A percentile compares a stretch with the other conserved stretches of the same genome.
phyloP scores from a whole-genome alignment of 2,888 invertebrate genomes.

The Epicampocera succincta region DNA sequence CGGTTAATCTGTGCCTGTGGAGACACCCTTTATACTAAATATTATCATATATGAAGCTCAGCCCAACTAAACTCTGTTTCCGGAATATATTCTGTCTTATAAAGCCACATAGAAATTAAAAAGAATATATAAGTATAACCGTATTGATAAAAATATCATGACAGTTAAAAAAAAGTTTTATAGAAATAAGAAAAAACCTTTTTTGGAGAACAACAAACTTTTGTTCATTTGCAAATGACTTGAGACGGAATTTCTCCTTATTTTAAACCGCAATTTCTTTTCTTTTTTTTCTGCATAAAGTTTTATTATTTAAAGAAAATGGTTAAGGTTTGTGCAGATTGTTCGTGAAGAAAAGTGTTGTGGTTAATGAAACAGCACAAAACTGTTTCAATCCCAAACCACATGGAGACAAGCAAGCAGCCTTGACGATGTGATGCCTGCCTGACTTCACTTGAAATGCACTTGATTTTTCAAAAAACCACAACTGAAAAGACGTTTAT shows the following conservation, averaged over 20 bases:
- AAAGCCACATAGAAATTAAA: too few relatives aligned
- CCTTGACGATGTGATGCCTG: slow-evolving; percentile 2
- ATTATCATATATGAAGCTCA: too few relatives aligned
- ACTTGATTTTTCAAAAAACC: slow-evolving; percentile 50
- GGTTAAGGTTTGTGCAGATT: neutral
- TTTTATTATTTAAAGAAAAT: slow-evolving; percentile 23
- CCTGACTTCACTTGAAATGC: slow-evolving; percentile 27
- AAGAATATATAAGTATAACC: too few relatives aligned
- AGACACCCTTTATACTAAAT: too few relatives aligned
- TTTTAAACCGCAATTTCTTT: slow-evolving; percentile 5
- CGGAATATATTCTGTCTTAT: too few relatives aligned
- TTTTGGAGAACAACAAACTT: too few relatives aligned
- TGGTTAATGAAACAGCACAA: slow-evolving; percentile 39
- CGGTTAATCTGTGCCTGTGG: too few relatives aligned
- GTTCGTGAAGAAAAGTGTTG: slow-evolving; percentile 22
- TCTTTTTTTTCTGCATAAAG: neutral
- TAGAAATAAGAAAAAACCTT: too few relatives aligned
- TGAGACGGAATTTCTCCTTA: neutral
- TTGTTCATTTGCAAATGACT: too few relatives aligned
- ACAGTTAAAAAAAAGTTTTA: too few relatives aligned
- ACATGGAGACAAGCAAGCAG: neutral
- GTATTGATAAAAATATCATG: too few relatives aligned
- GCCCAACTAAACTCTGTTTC: too few relatives aligned
- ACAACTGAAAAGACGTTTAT: slow-evolving; percentile 46
- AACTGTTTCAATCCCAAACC: slow-evolving; percentile 17